Base-by-base conservation (phyloP, 2,113 vertebrate species). In the Sciurus niger region DNA sequence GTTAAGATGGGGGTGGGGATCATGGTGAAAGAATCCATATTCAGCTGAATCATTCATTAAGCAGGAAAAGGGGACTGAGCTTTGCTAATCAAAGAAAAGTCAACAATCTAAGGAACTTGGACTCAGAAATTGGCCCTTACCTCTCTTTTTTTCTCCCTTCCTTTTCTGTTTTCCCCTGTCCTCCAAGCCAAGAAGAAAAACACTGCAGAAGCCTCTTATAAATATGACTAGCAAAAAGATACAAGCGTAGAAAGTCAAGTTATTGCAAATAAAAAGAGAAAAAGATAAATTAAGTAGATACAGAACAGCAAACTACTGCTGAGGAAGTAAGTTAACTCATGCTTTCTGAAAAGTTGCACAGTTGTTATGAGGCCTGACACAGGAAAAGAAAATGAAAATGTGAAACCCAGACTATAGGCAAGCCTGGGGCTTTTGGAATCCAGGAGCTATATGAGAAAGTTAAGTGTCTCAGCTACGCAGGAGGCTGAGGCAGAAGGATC, bases 211-310 rank as follows among this genome's bases (percentile, higher is more conserved):
- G 28, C 34, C 73, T 90, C 77, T 40, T 78, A 77, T 16, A 74
- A 84, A 77, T 55, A 43, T 43, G 80, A 70, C 25, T 87, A 43
- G 55, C 72, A 87, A 51, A 84, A 89, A 95, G 8, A 79, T 22
- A 70, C 12, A 70, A 40, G n/a, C 24, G 48, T 32, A 55, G 34
- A 80, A 84, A 80, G 51, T 37, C 24, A 34, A 55, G 72, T 25
- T 24, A 79, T 60, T 65, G 34, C n/a, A 63, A n/a, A 55, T 6
- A 83, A 94, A 93, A 95, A 91, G 46, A 73, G 30, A 37, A 40
- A 40, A 24, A 65, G 1, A 73, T 46, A 87, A 76, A 20, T 53
- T 46, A 85, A 76, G 37, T 7, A 83, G 58, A 76, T 4, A 60
- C 18, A 63, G 55, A 30, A 67, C 25, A 55, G 12, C 53, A 68